Percentiles rank a stretch among this genome's conserved stretches.
Conservation (phyloP, 2,113 vertebrate species). For the Apeltes quadracus region DNA sequence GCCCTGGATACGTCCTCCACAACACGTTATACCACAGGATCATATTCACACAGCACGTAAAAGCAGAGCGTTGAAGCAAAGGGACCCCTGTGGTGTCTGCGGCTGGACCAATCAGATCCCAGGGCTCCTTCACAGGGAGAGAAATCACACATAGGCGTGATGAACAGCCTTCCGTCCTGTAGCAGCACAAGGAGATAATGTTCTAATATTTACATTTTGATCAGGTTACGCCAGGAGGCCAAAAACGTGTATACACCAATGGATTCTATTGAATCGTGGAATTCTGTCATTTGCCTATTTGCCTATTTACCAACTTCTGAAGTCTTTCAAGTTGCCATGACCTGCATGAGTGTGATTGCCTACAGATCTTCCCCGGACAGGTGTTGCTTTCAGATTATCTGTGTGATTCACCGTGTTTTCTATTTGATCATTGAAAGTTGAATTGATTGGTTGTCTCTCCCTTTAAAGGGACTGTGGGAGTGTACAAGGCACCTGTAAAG, state of each 20-base stretch:
- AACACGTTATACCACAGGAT: too few species aligned
- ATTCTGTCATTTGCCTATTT: neutral
- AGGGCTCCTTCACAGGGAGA: too few species aligned
- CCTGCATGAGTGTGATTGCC: neutral
- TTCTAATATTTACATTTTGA: neutral
- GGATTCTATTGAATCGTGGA: neutral
- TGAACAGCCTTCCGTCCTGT: too few species aligned
- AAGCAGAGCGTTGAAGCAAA: too few species aligned
- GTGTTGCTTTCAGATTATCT: neutral
- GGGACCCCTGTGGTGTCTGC: too few species aligned
- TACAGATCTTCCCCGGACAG: too few species aligned
- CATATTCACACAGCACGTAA: too few species aligned
- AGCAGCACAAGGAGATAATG: neutral
- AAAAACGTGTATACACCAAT: too few species aligned
- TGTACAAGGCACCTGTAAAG: slow-evolving; percentile 85
- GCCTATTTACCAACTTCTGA: too few species aligned
- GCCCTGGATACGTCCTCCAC: too few species aligned
- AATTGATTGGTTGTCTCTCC: slow-evolving; percentile 9
- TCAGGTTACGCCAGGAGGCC: neutral
- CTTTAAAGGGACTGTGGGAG: slow-evolving; percentile 91
- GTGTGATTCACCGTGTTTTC: neutral
- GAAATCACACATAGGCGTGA: too few species aligned
- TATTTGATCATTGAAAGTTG: neutral
- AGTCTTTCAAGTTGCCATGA: neutral
- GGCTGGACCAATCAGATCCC: too few species aligned